Conservation (phyloP, 1,140 invertebrate species). For the Pseudomyrmex flavicornis region DNA sequence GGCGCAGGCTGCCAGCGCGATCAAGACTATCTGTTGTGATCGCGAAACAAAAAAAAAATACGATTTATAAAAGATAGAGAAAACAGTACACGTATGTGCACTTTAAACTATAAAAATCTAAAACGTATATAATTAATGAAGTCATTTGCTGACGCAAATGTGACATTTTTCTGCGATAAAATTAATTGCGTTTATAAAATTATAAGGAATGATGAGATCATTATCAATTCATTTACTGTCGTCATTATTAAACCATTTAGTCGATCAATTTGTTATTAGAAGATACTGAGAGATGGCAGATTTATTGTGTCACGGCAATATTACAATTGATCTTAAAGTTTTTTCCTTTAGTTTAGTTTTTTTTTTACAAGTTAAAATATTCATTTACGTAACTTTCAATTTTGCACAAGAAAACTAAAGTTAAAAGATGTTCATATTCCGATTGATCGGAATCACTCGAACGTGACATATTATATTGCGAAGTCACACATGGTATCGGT, state of each 20-base stretch:
- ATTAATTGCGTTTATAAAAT: slow-evolving; percentile 38
- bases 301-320: slow-evolving; percentile 27
- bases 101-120: slow-evolving; percentile 19
- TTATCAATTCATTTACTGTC: slow-evolving; percentile 14
- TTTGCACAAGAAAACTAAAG: not conserved
- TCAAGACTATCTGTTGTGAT: slow-evolving; percentile 54
- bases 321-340: slow-evolving; percentile 8
- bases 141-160: slow-evolving; percentile 9
- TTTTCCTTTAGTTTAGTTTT: not conserved
- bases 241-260: slow-evolving; percentile 8
- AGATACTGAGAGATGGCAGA: not conserved
- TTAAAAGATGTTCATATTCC: not conserved
- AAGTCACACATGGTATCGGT: not conserved
- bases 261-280: slow-evolving; percentile 8
- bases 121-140: not conserved
- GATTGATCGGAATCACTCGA: slow-evolving; percentile 11
- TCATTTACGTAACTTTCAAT: not conserved
- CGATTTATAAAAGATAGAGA: not conserved
- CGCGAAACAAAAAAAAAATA: no score
- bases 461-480: not conserved
- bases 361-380: not conserved
- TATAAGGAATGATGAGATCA: not conserved
- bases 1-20: slow-evolving; percentile 62
- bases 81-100: not conserved
- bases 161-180: not conserved